Evolutionary conservation across 2,888 invertebrate species (phyloP), one percentile per base, ranked within the genome.

Genomic region (Pterobdella sp.): DNA sequence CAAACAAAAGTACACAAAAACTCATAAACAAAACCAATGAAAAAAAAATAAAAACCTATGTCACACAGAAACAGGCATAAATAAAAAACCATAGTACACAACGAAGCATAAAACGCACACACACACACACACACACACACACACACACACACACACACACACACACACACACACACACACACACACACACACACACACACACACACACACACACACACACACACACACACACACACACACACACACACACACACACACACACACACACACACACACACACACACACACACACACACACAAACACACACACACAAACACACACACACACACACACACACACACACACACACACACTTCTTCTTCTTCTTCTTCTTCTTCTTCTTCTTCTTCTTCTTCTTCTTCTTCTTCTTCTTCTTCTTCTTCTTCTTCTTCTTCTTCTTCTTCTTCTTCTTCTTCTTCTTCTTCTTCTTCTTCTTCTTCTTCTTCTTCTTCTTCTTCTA

Each of bases 101-200:
- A 42, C 42, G 10, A 14, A 42, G 10, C 42, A 7, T 14, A 7
- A 42, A 42, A 42, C 42, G 34, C 42, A 65, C 29, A 68, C 63
- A 74, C 35, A 72, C 66, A 74, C 36, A 74, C 49, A 74, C 36
- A 72, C 36, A 74, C 36, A 74, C 65, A 49, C 60, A 74, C 65
- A 74, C 26, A 66, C 71, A 70, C 34, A 72, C 71, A 71, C 29
- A 74, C 71, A 65, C 36, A 73, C 63, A 56, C 34, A 69, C 63
- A 73, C 34, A 71, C 70, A 73, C 52, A 71, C 64, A 64, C 34
- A 64, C 37, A 71, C 52, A 71, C 70, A 71, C 52, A 64, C 49
- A 73, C 36, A 71, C 36, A 70, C 36, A 64, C 49, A 71, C 52
- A 71, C 70, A 73, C 52, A 63, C 35, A 65, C 52, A 64, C 70